Conservation (phyloP, 2,113 vertebrate genomes). For the Centropus unirufus region DNA sequence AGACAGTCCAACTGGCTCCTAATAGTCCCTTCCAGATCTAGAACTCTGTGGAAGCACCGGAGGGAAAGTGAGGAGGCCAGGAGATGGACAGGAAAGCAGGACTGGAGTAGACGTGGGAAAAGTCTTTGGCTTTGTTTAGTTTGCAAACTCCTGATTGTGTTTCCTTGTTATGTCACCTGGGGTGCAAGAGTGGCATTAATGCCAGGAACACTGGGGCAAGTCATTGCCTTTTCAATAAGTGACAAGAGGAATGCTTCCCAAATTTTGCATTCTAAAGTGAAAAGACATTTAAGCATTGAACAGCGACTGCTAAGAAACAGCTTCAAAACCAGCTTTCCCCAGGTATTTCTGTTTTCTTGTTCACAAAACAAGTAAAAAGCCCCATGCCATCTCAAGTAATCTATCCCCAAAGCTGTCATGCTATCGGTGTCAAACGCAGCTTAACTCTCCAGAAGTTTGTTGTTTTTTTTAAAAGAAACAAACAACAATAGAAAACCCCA, state of each 20-base stretch:
- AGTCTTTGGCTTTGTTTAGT: neutral
- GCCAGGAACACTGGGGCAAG: neutral
- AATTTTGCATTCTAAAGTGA: neutral
- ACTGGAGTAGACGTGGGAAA: neutral
- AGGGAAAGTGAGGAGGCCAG: neutral
- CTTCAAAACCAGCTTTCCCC: neutral
- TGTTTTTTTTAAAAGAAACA: neutral
- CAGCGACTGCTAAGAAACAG: neutral
- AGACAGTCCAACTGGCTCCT: neutral
- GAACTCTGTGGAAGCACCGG: neutral
- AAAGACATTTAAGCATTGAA: neutral
- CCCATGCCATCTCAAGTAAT: neutral
- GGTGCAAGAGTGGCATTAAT: neutral
- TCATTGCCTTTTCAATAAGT: neutral
- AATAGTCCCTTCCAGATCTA: neutral
- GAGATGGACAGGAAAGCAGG: neutral
- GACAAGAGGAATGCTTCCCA: neutral
- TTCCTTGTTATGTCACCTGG: neutral
- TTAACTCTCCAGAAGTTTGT: neutral
- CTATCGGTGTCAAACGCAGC: neutral
- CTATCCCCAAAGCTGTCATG: neutral
- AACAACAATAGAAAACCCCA: neutral
- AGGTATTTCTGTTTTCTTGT: slow-evolving; percentile 5
- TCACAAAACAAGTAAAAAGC: neutral
- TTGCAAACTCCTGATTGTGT: neutral